Evolutionary conservation across 2,797 vertebrate genomes (phyloP), one percentile per base, ranked within the genome.

Genomic region (Danio aesculapii): DNA sequence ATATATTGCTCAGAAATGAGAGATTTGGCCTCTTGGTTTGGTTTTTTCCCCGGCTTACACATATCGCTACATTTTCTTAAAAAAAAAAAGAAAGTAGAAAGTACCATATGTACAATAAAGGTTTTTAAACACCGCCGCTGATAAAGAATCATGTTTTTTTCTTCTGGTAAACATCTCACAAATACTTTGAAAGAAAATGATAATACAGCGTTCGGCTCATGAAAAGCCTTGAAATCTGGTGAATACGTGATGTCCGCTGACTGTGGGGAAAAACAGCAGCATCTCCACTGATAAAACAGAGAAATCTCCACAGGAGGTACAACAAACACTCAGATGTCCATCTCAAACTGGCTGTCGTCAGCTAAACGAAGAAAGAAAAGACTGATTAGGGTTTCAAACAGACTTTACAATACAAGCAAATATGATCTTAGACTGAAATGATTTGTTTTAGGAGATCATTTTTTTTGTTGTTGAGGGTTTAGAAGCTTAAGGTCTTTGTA

Each of bases 271-370:
- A 92, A 90, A 81, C 84, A 85, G 87, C 87, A 90, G 86, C 77
- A 66, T 90, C 90, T 88, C 55, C 87, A 88, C 72, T 81, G 82
- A 83, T 63, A 44, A 41, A 66, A 68, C 69, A 78, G 66, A 75
- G 71, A 73, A 85, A 83, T 90, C 94, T 94, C 93, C 93, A 93
- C 89, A 92, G 93, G 94, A 95, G 92, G 91, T 86, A 90, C 81
- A 87, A 88, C 70, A 74, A 89, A 59, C 72, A 85, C 80, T 95
- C 91, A 95, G 87, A 95, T 95, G 90, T 95, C 94, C 94, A 95
- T 95, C 89, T 95, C 94, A 86, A 95, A 95, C 92, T 95, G 94
- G 93, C 75, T 93, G 88, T 95, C 94, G 74, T 95, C 94, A 91
- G 90, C 89, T 82, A 59, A 46, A 77, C 66, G 53, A 63, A 2